Evolutionary conservation across 1,140 invertebrate species (phyloP).

Genomic region (Drosophila arizonae): DNA sequence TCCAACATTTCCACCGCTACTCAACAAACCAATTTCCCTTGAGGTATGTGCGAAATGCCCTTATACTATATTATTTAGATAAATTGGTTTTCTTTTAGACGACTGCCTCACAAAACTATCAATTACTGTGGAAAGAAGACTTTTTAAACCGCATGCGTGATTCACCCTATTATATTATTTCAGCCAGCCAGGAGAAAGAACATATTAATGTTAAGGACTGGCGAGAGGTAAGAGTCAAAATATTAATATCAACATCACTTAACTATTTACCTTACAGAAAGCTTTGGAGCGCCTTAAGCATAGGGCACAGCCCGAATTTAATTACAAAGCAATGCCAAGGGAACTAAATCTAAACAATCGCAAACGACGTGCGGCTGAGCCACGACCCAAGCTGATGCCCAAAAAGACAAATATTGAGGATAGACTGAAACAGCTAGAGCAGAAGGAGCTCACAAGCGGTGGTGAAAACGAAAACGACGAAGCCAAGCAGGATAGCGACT

Average conservation of each 20-base stretch:
- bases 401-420: conserved; percentile 74
- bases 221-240: conserved; percentile 44
- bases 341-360: conserved; percentile 83
- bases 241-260: neutral
- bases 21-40: conserved; percentile 86
- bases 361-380: conserved; percentile 47
- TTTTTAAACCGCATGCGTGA: conserved; percentile 82
- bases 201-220: conserved; percentile 63
- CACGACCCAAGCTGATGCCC: conserved; percentile 38
- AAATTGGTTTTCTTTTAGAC: conserved; percentile 42
- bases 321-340: conserved; percentile 85
- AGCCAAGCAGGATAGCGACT: conserved; percentile 83
- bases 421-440: conserved; percentile 84
- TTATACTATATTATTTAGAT: neutral
- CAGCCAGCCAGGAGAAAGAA: conserved; percentile 85
- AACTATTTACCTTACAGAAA: conserved; percentile 81
- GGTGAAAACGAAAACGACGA: conserved; percentile 83
- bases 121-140: conserved; percentile 78
- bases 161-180: conserved; percentile 86
- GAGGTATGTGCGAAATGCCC: conserved; percentile 53
- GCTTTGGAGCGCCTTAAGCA: conserved; percentile 86
- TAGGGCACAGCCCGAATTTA: conserved; percentile 83
- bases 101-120: conserved; percentile 69
- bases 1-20: conserved; percentile 86
- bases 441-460: conserved; percentile 85